These are phyloP conservation scores for Bryconaethiops microstoma DNA, from an alignment of 2,797 vertebrate species.

Conservation along the genomic window DNA sequence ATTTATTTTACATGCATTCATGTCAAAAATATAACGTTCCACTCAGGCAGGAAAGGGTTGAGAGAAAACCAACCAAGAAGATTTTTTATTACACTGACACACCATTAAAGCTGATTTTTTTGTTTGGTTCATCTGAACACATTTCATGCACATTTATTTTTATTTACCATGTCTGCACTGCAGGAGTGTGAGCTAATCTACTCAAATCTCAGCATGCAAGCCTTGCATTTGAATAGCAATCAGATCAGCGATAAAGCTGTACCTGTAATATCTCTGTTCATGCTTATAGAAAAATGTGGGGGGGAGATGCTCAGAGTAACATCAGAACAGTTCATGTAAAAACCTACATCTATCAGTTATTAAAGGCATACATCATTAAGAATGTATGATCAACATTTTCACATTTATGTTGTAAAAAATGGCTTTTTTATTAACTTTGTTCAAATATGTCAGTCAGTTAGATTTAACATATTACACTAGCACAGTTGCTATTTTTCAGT, in stretches of 20 bases:
- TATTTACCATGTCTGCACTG: constrained; percentile 31
- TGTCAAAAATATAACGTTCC: too few species aligned
- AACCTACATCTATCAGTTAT: constrained; percentile 12
- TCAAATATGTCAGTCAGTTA: background rate
- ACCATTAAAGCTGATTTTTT: constrained; percentile 1
- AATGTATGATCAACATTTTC: background rate
- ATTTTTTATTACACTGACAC: background rate
- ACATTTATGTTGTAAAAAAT: background rate
- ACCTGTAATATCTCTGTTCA: constrained; percentile 30
- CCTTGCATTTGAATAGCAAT: constrained; percentile 34
- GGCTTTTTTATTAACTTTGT: background rate
- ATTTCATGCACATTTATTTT: constrained; percentile 38
- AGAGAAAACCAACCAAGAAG: background rate
- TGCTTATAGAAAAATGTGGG: constrained; percentile 20
- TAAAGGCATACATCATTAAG: background rate
- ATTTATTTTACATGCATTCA: too few species aligned
- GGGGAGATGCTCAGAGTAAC: constrained; percentile 60
- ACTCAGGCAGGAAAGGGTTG: too few species aligned
- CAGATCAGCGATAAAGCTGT: constrained; percentile 18
- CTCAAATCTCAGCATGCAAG: constrained; percentile 36
- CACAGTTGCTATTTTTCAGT: background rate
- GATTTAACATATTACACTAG: background rate
- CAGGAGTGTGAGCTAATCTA: constrained; percentile 32
- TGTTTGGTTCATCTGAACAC: constrained; percentile 8
- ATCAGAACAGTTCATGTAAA: constrained; percentile 12